Evolutionary conservation across 2,113 vertebrate genomes (phyloP).

Genomic region (Nannospalax galili): DNA sequence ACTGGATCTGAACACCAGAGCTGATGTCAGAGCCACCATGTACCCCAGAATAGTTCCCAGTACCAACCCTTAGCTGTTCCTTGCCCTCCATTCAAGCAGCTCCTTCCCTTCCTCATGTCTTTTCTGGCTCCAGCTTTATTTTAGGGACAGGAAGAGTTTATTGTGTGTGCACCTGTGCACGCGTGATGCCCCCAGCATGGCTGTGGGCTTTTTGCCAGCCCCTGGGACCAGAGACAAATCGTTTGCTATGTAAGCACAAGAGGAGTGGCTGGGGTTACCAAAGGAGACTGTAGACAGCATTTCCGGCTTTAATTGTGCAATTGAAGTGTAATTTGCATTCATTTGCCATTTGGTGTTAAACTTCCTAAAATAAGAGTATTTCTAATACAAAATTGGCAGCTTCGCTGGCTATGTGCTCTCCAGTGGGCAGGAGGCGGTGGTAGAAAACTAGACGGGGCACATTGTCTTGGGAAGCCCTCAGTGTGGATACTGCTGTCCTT

Average conservation of each 20-base stretch:
- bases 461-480: not conserved
- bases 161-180: not conserved
- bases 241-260: not conserved
- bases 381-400: not conserved
- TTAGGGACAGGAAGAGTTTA: not conserved
- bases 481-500: fast-evolving
- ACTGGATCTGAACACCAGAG: not conserved
- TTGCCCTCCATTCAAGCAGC: not conserved
- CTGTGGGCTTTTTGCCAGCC: not conserved
- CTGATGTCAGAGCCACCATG: not conserved
- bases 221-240: not conserved
- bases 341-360: constrained; percentile 69
- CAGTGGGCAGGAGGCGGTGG: not conserved
- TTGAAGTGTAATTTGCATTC: constrained; percentile 71
- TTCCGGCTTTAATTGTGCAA: constrained; percentile 61
- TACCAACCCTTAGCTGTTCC: not conserved
- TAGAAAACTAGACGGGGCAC: not conserved
- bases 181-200: not conserved
- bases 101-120: not conserved
- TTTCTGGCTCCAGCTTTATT: not conserved
- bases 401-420: not conserved
- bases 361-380: constrained; percentile 65
- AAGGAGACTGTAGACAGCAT: constrained; percentile 53
- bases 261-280: constrained; percentile 8
- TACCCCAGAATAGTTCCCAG: not conserved